These are phyloP conservation scores for Oscheius sp. DNA, from an alignment of 2,888 invertebrate genomes.

Conservation along the genomic window DNA sequence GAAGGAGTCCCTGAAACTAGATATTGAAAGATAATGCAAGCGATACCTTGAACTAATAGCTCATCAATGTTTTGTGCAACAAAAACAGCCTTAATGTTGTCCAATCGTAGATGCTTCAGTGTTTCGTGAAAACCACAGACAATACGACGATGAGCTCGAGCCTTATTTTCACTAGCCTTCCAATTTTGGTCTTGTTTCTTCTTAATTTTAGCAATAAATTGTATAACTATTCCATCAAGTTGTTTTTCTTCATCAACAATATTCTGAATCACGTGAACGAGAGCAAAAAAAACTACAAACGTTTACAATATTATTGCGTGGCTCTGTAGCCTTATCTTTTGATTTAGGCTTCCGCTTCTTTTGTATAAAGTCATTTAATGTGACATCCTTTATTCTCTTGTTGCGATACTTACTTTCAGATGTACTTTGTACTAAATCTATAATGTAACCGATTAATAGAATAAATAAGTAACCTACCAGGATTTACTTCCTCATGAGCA, in stretches of 20 bases:
- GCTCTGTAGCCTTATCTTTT: too few species aligned
- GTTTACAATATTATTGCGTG: too few species aligned
- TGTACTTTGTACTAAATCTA: too few species aligned
- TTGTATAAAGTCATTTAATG: neutral
- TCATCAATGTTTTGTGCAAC: conserved; percentile 42
- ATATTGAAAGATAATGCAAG: neutral
- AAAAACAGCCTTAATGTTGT: conserved; percentile 33
- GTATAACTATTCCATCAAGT: conserved; percentile 1
- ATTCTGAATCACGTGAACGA: neutral
- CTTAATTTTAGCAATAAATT: conserved; percentile 36
- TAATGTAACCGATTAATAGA: too few species aligned
- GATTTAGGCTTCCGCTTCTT: too few species aligned
- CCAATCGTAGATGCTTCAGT: conserved; percentile 31
- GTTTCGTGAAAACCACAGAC: conserved; percentile 46
- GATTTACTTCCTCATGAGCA: too few species aligned
- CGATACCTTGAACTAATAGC: conserved; percentile 33
- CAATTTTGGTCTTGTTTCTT: conserved; percentile 15
- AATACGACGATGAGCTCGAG: conserved; percentile 29
- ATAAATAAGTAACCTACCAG: too few species aligned
- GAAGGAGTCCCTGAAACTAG: conserved; percentile 12
- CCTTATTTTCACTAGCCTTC: conserved; percentile 28
- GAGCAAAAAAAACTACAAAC: too few species aligned
- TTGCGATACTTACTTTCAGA: too few species aligned
- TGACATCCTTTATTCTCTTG: neutral
- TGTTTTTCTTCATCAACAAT: neutral